phyloP scores from a whole-genome alignment of 2,113 vertebrate genomes.

The Lutjanus erythropterus region DNA sequence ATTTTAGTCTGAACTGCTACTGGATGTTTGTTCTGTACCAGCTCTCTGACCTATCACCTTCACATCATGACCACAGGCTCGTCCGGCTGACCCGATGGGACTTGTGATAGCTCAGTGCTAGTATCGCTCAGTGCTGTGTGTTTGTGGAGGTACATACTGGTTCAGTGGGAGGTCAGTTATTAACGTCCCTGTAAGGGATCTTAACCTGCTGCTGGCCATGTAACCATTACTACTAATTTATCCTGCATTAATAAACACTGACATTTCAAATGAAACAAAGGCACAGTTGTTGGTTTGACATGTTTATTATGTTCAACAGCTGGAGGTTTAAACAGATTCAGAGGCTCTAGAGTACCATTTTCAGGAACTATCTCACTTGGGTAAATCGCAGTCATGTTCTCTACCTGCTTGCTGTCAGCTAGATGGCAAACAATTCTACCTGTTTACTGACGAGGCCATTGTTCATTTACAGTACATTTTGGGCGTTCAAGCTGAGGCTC shows the following conservation, averaged over 20 bases:
- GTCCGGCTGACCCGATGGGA: not conserved
- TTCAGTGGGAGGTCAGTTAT: conserved; percentile 32
- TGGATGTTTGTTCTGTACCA: conserved; percentile 9
- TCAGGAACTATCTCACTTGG: not conserved
- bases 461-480: not conserved
- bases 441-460: not conserved
- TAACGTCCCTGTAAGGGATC: conserved; percentile 31
- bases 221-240: conserved; percentile 72
- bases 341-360: not conserved
- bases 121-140: conserved; percentile 19
- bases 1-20: not conserved
- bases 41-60: conserved; percentile 28
- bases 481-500: not conserved
- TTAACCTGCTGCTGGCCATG: conserved; percentile 46
- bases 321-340: not conserved
- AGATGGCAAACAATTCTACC: not conserved
- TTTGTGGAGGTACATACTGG: conserved; percentile 44
- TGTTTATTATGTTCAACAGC: conserved; percentile 7
- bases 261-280: conserved; percentile 66
- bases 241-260: conserved; percentile 76
- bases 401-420: not conserved
- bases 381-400: not conserved
- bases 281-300: not conserved
- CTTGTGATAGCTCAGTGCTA: conserved; percentile 13
- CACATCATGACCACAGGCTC: conserved; percentile 3